Percentiles rank a stretch among this genome's conserved stretches.
Evolutionary conservation across 2,888 invertebrate species (phyloP).

Genomic region (Drosophila ustulata): DNA sequence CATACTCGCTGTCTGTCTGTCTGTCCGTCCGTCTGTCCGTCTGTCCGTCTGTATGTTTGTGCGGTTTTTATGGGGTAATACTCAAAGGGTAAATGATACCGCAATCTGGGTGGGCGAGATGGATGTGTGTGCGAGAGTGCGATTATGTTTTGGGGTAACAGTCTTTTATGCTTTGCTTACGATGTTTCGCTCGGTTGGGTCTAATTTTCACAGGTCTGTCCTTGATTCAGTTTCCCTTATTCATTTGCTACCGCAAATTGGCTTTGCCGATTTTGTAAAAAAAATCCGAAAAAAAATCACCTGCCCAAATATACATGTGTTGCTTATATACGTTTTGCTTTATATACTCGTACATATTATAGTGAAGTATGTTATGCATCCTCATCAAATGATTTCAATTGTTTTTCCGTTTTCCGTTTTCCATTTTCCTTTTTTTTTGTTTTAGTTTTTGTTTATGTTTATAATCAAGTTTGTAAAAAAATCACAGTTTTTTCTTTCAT

Average conservation of each 20-base stretch:
- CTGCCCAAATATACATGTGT: conserved; percentile 10
- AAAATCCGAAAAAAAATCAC: conserved; percentile 27
- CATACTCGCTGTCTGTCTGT: neutral
- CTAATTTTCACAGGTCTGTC: conserved; percentile 39
- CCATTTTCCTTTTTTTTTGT: neutral
- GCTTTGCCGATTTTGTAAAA: conserved; percentile 42
- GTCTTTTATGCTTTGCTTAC: conserved; percentile 58
- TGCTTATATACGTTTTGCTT: conserved; percentile 4
- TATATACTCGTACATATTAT: conserved; percentile 2
- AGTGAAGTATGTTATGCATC: conserved; percentile 24
- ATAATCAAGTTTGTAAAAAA: conserved; percentile 80
- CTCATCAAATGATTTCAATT: conserved; percentile 52
- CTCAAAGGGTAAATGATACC: conserved; percentile 50
- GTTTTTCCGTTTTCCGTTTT: neutral
- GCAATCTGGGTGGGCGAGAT: conserved; percentile 10
- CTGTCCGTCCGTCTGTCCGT: neutral
- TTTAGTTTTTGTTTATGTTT: conserved; percentile 48
- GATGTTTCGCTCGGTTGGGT: conserved; percentile 52
- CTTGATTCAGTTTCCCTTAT: conserved; percentile 10
- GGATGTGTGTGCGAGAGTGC: conserved; percentile 21
- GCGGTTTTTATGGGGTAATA: conserved; percentile 41
- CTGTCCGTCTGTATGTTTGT: conserved; percentile 4
- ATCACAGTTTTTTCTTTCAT: conserved; percentile 83
- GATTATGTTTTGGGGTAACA: conserved; percentile 38
- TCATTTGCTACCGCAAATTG: conserved; percentile 27